These are phyloP conservation scores for Scolopax bukidnonensis DNA, from an alignment of 2,797 vertebrate species.

Conservation along the genomic window DNA sequence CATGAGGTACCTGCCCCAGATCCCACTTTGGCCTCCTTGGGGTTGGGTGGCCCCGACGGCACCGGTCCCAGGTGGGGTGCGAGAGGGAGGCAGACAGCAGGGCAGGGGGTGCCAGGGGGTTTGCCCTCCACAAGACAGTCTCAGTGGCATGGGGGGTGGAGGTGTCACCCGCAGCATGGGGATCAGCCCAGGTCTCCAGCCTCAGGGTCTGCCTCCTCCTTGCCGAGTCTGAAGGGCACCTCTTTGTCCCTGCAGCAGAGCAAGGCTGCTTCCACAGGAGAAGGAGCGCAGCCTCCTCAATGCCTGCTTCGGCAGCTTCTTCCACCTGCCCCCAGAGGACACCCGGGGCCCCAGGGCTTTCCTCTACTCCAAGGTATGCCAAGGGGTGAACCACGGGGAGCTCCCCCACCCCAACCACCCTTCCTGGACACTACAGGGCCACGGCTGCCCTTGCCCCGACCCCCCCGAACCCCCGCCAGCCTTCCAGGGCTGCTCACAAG, in stretches of 20 bases:
- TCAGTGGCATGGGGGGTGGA: background rate
- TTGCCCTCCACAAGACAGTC: background rate
- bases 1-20: background rate
- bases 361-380: background rate
- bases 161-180: rapidly evolving
- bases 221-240: background rate
- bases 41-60: too few relatives aligned
- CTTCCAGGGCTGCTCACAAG: background rate
- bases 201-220: background rate
- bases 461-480: too few relatives aligned
- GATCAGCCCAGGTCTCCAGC: background rate
- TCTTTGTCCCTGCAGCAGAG: background rate
- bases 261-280: background rate
- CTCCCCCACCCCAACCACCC: background rate
- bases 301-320: background rate
- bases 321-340: background rate
- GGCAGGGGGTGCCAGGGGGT: background rate
- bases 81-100: background rate
- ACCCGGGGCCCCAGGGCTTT: rapidly evolving
- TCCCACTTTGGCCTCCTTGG: background rate
- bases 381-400: background rate
- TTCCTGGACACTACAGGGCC: background rate
- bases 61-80: too few relatives aligned
- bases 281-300: background rate
- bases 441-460: rapidly evolving